These are phyloP conservation scores for Lasioglossum calceatum DNA, from an alignment of 2,888 invertebrate species.

Conservation along the genomic window DNA sequence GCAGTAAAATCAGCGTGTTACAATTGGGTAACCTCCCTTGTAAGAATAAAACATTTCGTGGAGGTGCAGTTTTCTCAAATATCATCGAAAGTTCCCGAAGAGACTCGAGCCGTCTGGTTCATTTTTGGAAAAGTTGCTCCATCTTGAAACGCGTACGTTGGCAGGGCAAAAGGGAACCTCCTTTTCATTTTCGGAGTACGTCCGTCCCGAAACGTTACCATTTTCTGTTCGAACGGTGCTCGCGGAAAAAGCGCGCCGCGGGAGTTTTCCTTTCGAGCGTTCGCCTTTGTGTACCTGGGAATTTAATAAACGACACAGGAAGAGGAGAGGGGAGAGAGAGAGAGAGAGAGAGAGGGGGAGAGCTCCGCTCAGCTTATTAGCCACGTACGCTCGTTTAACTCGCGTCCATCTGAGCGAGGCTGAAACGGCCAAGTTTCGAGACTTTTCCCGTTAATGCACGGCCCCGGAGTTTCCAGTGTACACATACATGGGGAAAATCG, in stretches of 20 bases:
- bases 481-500: background rate
- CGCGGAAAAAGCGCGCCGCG: constrained; percentile 20
- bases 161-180: background rate
- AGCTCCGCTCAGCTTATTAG: constrained; percentile 49
- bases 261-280: constrained; percentile 34
- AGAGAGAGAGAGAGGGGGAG: background rate
- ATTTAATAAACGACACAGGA: constrained; percentile 55
- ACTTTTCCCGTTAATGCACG: constrained; percentile 48
- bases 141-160: no score
- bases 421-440: constrained; percentile 43
- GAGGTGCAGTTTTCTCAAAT: no score
- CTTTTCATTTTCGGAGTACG: no score
- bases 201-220: background rate
- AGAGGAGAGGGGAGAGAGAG: background rate
- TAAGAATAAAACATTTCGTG: no score
- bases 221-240: constrained; percentile 17
- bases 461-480: constrained; percentile 23
- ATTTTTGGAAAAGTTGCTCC: no score
- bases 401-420: constrained; percentile 29
- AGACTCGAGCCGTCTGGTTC: no score
- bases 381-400: constrained; percentile 56
- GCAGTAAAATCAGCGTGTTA: no score
- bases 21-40: no score
- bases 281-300: constrained; percentile 33
- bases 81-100: no score